Percentiles rank a stretch among this genome's conserved stretches.
These are phyloP conservation scores for Ascidia mentula DNA, from an alignment of 23 tunicate genomes.

Conservation along the genomic window DNA sequence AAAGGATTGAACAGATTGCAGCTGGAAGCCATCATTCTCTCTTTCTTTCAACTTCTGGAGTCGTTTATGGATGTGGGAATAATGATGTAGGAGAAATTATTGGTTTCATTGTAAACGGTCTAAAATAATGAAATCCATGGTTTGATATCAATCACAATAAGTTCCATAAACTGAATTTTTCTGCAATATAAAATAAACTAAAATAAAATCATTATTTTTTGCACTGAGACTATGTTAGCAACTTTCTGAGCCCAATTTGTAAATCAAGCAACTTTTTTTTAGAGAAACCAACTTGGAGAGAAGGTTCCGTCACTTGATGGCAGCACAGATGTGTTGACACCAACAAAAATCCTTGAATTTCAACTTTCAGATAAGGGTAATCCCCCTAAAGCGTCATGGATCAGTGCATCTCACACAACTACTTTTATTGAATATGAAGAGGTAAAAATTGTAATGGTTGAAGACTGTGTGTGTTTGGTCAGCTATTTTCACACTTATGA, in stretches of 20 bases:
- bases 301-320: background rate
- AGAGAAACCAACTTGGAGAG: constrained; percentile 43
- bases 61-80: constrained; percentile 56
- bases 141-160: too few relatives aligned
- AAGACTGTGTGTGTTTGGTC: too few relatives aligned
- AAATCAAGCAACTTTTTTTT: too few relatives aligned
- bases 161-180: too few relatives aligned
- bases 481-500: too few relatives aligned
- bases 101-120: background rate
- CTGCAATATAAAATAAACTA: too few relatives aligned
- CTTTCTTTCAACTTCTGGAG: constrained; percentile 39
- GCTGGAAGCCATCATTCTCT: constrained; percentile 74
- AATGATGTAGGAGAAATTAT: constrained; percentile 38
- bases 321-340: background rate
- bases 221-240: too few relatives aligned
- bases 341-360: constrained; percentile 2
- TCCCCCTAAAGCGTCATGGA: constrained; percentile 34
- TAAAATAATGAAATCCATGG: background rate
- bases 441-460: too few relatives aligned
- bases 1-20: constrained; percentile 28
- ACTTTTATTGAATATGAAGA: constrained; percentile 56
- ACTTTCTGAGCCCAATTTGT: too few relatives aligned
- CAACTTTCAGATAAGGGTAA: background rate
- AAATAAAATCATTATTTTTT: background rate
- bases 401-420: constrained; percentile 35